Evolutionary conservation across 2,888 invertebrate genomes (phyloP).

Genomic region (Keiferia lycopersicella): DNA sequence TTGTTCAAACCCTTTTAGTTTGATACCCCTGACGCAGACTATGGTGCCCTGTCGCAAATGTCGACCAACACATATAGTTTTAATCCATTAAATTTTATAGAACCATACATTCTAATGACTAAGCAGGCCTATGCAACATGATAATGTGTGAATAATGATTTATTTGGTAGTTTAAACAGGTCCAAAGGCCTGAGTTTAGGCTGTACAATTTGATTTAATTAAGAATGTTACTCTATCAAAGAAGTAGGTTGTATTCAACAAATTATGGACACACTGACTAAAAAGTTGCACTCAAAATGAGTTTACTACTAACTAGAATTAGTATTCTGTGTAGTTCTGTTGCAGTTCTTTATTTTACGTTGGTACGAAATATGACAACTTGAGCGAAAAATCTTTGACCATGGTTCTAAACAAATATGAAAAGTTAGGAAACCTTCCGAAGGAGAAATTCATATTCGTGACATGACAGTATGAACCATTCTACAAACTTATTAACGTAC

Average conservation of each 20-base stretch:
- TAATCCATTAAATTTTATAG: slow-evolving; percentile 29
- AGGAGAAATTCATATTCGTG: too few relatives aligned
- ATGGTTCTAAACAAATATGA: too few relatives aligned
- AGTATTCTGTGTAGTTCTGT: too few relatives aligned
- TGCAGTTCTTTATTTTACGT: too few relatives aligned
- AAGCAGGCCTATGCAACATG: slow-evolving; percentile 15
- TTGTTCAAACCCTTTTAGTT: not conserved
- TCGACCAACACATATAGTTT: slow-evolving; percentile 30
- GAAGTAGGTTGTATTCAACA: not conserved
- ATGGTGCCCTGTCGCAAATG: slow-evolving; percentile 41
- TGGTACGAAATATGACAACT: too few relatives aligned
- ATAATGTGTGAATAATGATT: slow-evolving; percentile 23
- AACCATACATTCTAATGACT: slow-evolving; percentile 26
- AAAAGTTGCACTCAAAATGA: too few relatives aligned
- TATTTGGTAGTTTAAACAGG: slow-evolving; percentile 6
- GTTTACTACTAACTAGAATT: too few relatives aligned
- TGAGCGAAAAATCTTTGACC: too few relatives aligned
- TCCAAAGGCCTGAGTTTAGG: not conserved
- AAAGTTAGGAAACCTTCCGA: too few relatives aligned
- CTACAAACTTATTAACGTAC: too few relatives aligned
- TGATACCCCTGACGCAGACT: slow-evolving; percentile 3
- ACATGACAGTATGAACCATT: too few relatives aligned
- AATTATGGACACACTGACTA: not conserved
- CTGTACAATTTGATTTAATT: not conserved
- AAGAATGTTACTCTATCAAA: not conserved